Base-by-base conservation (phyloP, 2,888 invertebrate species). In the Lampropteryx suffumata region DNA sequence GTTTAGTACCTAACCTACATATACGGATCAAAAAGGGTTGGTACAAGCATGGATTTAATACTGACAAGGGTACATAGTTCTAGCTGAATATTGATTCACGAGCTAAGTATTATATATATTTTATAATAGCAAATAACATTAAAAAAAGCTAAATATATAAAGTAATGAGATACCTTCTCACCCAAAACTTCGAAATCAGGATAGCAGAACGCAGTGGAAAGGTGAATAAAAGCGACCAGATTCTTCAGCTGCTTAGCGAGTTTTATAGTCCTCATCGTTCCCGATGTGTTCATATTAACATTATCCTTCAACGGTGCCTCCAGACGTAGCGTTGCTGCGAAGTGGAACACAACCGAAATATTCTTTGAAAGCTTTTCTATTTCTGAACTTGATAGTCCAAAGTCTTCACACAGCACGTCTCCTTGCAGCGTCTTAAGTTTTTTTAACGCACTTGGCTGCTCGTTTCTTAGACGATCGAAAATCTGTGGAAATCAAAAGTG, bases 171-270 rank as follows among this genome's bases (percentile, higher is more conserved):
- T 65, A 90, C 89, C 74, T 66, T 83, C 64, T 90, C 89, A n/a
- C 72, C 79, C 46, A 90, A 68, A 40, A 82, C 65, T 61, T 82
- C 79, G 41, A 95, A 92, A 75, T 99, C 98, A 60, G 98, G 97
- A 73, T 99, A 98, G 74, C 98, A 98, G 79, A 98, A 99, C 0
- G 99, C 98, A 0, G 99, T 99, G 8, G 98, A 98, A 9, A 98
- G 91, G 78, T 99, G 98, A 0, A 98, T 92, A 54, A 98, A 94
- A 0, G 93, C 91, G 63, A 92, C 87, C 29, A 99, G 85, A 5
- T 95, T 92, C 59, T 93, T 93, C 80, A 98, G 94, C 58, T 92
- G 86, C 71, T 93, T 95, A 54, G 95, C 94, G 6, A 99, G 84
- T 28, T 95, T 92, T 30, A 99, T 79, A 9, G 96, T 90, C 62